A percentile compares a stretch with the other conserved stretches of the same genome.
Conservation (phyloP, 1,140 invertebrate species). For the Episyrphus balteatus region DNA sequence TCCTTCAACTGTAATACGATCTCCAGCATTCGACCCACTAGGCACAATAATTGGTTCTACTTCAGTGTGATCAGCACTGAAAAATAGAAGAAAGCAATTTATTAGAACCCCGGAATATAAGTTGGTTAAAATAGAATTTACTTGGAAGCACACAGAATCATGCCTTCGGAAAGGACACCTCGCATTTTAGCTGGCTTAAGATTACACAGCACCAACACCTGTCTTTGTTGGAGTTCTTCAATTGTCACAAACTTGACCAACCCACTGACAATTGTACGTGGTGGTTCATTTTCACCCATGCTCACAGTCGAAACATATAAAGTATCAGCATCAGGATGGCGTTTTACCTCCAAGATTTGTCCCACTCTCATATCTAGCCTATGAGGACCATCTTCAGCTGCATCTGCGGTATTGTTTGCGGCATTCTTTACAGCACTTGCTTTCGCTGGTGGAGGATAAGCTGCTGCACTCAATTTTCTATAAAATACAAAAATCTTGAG, state of each 20-base stretch:
- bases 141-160: conserved; percentile 85
- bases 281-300: conserved; percentile 56
- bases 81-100: conserved; percentile 3
- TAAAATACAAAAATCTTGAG: background rate
- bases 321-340: conserved; percentile 90
- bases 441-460: conserved; percentile 68
- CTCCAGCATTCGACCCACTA: conserved; percentile 58
- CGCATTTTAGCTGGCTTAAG: conserved; percentile 89
- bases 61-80: conserved; percentile 58
- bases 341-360: conserved; percentile 79
- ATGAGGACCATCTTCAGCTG: conserved; percentile 56
- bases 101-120: background rate
- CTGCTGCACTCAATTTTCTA: conserved; percentile 48
- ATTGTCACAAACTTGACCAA: conserved; percentile 80
- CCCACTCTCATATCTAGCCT: conserved; percentile 85
- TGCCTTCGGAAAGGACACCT: conserved; percentile 77
- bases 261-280: conserved; percentile 75
- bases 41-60: conserved; percentile 79
- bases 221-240: conserved; percentile 74
- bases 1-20: conserved; percentile 69
- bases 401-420: conserved; percentile 21
- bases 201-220: conserved; percentile 87
- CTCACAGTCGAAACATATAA: conserved; percentile 92
- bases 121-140: conserved; percentile 36
- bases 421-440: conserved; percentile 37